A percentile compares a stretch with the other conserved stretches of the same genome.
These are phyloP conservation scores for Penaeus vannamei DNA, from an alignment of 1,140 invertebrate species.

Conservation along the genomic window DNA sequence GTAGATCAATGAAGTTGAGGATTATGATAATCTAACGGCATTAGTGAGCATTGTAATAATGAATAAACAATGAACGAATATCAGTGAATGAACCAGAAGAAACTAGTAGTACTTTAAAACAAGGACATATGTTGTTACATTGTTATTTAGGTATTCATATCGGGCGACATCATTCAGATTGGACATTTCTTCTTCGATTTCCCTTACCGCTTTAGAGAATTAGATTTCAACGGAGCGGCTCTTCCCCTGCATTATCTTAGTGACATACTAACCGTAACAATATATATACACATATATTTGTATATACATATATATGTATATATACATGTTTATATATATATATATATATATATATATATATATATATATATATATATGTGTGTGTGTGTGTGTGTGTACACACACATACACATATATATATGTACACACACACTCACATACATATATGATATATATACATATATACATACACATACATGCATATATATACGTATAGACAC, in stretches of 20 bases:
- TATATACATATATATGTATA: conserved; percentile 16
- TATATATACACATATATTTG: conserved; percentile 7
- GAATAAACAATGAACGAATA: conserved; percentile 26
- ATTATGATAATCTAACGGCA: no score
- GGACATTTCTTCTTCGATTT: background rate
- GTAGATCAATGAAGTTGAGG: no score
- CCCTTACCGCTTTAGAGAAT: background rate
- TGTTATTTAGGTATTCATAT: conserved; percentile 7
- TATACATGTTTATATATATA: conserved; percentile 8
- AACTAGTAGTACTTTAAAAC: no score
- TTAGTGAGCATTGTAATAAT: conserved; percentile 38
- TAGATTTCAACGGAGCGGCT: no score
- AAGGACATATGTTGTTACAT: conserved; percentile 31
- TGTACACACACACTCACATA: conserved; percentile 17
- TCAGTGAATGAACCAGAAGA: conserved; percentile 44
- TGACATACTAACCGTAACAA: no score
- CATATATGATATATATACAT: no score
- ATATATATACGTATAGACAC: conserved; percentile 22
- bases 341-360: conserved; percentile 18
- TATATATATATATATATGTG: background rate
- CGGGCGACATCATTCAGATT: background rate
- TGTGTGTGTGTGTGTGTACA: background rate
- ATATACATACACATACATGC: conserved; percentile 16
- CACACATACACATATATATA: conserved; percentile 34
- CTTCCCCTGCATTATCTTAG: no score